Conservation (phyloP, 2,113 vertebrate genomes). For the Petromus typicus region DNA sequence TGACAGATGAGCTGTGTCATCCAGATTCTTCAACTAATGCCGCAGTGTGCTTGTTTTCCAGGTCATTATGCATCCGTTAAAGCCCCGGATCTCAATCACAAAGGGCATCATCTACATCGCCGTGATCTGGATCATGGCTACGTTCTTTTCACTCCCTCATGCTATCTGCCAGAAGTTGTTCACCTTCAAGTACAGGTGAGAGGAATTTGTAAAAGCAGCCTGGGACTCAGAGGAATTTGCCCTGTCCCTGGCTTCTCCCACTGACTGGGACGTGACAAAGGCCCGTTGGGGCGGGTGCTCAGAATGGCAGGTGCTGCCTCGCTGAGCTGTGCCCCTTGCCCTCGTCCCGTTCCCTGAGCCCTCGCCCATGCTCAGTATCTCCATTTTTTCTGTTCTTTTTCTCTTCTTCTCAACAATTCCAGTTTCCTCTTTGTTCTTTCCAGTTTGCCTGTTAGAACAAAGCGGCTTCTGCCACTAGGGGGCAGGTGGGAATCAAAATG, state of each 20-base stretch:
- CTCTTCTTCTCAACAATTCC: background rate
- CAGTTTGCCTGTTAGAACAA: background rate
- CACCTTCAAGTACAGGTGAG: slow-evolving; percentile 93
- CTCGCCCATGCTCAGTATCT: background rate
- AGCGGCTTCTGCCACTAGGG: background rate
- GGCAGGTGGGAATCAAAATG: background rate
- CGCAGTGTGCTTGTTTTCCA: slow-evolving; percentile 72
- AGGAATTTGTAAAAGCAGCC: background rate
- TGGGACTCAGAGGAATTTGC: background rate
- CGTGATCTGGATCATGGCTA: slow-evolving; percentile 95
- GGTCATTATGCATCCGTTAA: slow-evolving; percentile 95
- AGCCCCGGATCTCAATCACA: slow-evolving; percentile 91
- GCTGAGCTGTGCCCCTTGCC: accelerated
- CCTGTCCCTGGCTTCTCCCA: background rate
- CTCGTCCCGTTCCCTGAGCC: background rate
- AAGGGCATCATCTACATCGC: slow-evolving; percentile 90
- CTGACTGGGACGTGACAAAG: background rate
- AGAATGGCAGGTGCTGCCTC: background rate
- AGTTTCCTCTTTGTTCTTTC: background rate
- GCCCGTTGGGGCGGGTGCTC: background rate
- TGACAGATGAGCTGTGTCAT: background rate
- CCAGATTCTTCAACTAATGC: background rate
- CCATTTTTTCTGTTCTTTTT: background rate
- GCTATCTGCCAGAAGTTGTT: slow-evolving; percentile 97
- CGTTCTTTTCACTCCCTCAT: slow-evolving; percentile 95